Percentiles rank a stretch among this genome's conserved stretches.
These are phyloP conservation scores for Syrrhaptes paradoxus DNA, from an alignment of 2,113 vertebrate species.

Conservation along the genomic window DNA sequence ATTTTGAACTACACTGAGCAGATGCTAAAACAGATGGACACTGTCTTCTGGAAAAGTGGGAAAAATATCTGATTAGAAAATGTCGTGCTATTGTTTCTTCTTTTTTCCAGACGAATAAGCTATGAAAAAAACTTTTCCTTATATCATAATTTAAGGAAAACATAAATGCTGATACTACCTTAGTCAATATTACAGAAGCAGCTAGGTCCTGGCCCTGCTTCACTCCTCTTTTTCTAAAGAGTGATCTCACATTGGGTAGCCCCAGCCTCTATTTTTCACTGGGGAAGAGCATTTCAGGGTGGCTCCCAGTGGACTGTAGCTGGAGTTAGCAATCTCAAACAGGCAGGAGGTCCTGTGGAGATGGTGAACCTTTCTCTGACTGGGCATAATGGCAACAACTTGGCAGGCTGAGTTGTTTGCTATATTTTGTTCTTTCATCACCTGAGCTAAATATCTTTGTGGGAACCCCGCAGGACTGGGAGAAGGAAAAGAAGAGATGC, in stretches of 20 bases:
- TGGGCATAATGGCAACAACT: neutral
- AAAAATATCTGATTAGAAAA: conserved; percentile 74
- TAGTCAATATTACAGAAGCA: neutral
- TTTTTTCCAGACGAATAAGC: conserved; percentile 52
- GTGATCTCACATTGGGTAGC: neutral
- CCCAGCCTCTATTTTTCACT: neutral
- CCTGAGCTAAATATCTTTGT: neutral
- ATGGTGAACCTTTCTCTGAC: neutral
- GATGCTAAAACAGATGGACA: conserved; percentile 77
- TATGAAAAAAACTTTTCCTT: conserved; percentile 50
- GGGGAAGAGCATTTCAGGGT: neutral
- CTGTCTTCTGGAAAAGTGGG: conserved; percentile 60
- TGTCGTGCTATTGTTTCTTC: conserved; percentile 62
- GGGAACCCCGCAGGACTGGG: neutral
- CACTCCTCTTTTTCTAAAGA: neutral
- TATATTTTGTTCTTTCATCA: neutral
- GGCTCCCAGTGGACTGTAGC: fast-evolving
- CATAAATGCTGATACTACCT: neutral
- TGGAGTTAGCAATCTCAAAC: neutral
- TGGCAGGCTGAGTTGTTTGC: neutral
- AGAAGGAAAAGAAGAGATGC: neutral
- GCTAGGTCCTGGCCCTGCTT: neutral
- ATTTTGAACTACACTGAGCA: conserved; percentile 70
- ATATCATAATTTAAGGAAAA: conserved; percentile 35
- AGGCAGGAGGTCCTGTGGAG: neutral